These are phyloP conservation scores for Philereme vetulata DNA, from an alignment of 2,888 invertebrate species.

Conservation along the genomic window DNA sequence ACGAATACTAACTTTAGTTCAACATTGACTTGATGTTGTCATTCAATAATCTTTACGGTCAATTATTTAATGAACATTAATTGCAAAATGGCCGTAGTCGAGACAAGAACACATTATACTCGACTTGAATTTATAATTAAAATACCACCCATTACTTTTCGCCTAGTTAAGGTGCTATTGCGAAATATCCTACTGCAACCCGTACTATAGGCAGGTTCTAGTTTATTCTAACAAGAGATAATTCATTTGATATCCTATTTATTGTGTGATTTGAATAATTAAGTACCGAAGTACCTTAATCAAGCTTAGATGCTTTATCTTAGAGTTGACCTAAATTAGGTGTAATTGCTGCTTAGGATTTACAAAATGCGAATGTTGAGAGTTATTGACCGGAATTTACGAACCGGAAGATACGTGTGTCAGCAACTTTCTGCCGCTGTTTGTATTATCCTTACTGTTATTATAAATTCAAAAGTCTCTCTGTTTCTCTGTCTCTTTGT, in stretches of 20 bases:
- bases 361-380: too few species aligned
- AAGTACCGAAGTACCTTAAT: constrained; percentile 8
- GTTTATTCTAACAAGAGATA: constrained; percentile 15
- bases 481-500: too few species aligned
- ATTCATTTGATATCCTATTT: constrained; percentile 19
- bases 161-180: constrained; percentile 47
- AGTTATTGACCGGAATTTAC: too few species aligned
- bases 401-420: too few species aligned
- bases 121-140: constrained; percentile 46
- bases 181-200: constrained; percentile 47
- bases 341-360: constrained; percentile 1
- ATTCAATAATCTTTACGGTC: constrained; percentile 12
- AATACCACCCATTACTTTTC: constrained; percentile 51
- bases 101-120: constrained; percentile 36
- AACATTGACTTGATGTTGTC: neutral
- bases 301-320: constrained; percentile 12
- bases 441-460: too few species aligned
- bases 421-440: too few species aligned
- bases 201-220: constrained; percentile 37
- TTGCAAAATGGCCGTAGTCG: constrained; percentile 16
- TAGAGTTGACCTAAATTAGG: constrained; percentile 16
- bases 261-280: constrained; percentile 21
- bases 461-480: too few species aligned
- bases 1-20: too few species aligned
- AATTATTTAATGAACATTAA: constrained; percentile 15